Conservation (phyloP, 1,140 invertebrate species). For the Berghia stephanieae region DNA sequence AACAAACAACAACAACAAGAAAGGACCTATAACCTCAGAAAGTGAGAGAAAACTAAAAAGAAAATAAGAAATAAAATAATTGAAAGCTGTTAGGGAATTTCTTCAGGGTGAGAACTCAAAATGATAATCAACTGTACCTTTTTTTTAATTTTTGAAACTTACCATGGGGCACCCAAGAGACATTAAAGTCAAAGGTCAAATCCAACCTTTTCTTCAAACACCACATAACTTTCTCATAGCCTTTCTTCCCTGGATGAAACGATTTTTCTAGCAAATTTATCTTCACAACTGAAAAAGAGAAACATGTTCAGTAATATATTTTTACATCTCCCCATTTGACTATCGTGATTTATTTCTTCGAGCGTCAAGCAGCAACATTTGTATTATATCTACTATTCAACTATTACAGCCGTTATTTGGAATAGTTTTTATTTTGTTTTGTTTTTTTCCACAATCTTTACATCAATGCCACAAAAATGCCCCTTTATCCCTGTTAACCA, state of each 20-base stretch:
- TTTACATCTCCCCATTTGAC: background rate
- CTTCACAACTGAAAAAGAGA: constrained; percentile 50
- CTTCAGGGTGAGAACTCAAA: no score
- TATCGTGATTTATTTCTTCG: no score
- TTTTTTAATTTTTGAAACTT: constrained; percentile 38
- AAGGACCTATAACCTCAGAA: background rate
- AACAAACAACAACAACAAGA: no score
- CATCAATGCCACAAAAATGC: no score
- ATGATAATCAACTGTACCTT: no score
- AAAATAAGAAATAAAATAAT: constrained; percentile 17
- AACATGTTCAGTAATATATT: background rate
- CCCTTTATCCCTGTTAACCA: no score
- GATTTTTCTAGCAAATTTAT: constrained; percentile 43
- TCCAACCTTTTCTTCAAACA: constrained; percentile 43
- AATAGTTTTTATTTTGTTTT: background rate
- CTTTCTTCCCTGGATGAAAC: constrained; percentile 54
- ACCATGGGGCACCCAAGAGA: constrained; percentile 55
- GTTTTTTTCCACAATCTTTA: no score
- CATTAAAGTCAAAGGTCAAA: constrained; percentile 47
- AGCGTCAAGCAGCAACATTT: no score
- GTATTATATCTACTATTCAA: no score
- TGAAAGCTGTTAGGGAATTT: no score
- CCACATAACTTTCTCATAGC: constrained; percentile 50
- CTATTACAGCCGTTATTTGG: background rate
- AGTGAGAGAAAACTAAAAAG: background rate